Conservation (phyloP, 2,113 vertebrate species). For the Coptodon rendalli region DNA sequence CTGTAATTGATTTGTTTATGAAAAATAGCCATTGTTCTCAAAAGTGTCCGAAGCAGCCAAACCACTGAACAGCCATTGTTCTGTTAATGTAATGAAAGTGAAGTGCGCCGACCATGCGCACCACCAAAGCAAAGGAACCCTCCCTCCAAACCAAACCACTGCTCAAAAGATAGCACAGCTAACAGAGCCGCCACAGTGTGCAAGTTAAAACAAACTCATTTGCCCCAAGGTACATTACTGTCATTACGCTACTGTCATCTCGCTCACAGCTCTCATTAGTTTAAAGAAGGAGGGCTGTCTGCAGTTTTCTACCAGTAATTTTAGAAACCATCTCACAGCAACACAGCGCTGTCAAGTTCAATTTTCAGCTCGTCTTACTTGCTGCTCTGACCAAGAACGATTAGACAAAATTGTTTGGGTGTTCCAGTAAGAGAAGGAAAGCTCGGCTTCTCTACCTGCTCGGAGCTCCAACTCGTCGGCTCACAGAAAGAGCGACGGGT, state of each 20-base stretch:
- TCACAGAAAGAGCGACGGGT: neutral
- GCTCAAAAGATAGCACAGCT: neutral
- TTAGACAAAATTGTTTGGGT: constrained; percentile 10
- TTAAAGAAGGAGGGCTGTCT: constrained; percentile 1
- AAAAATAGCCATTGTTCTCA: constrained; percentile 60
- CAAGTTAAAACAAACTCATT: neutral
- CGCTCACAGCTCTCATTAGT: neutral
- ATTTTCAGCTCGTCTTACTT: constrained; percentile 13
- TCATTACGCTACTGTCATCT: neutral
- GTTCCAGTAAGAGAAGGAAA: neutral
- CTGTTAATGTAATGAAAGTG: constrained; percentile 16
- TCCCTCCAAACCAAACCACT: constrained; percentile 13
- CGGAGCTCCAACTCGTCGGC: neutral
- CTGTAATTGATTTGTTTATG: constrained; percentile 60
- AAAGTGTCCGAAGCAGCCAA: constrained; percentile 43
- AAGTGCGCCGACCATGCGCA: neutral
- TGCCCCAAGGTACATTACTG: neutral
- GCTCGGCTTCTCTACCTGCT: neutral
- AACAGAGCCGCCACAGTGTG: neutral
- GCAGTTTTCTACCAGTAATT: neutral
- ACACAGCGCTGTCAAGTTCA: neutral
- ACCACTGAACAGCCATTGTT: constrained; percentile 57
- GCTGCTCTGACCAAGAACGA: constrained; percentile 34
- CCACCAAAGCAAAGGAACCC: neutral
- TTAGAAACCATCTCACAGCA: neutral